Evolutionary conservation across 2,797 vertebrate genomes (phyloP), one percentile per base, ranked within the genome.

Genomic region (Malurus leucopterus): DNA sequence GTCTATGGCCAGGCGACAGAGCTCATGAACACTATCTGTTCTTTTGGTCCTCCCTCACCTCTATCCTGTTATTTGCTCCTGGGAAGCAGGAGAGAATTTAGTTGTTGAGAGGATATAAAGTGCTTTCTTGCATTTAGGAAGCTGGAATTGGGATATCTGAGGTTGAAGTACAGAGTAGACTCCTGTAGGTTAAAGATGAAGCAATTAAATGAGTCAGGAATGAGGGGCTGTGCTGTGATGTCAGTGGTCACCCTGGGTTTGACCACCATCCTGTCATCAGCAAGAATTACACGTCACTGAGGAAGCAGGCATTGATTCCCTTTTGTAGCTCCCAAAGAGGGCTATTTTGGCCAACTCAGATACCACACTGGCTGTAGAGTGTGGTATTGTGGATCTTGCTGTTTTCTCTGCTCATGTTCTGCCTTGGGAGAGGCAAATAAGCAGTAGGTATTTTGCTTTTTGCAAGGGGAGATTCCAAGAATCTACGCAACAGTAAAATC

Each of bases 281-380:
- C 23, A 49, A 27, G 36, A 46, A 27, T n/a, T 41, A 13, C 8
- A 51, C 43, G 11, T 17, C 11, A 2, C 6, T 32, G 30, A 36
- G 23, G n/a, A 55, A n/a, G 27, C 0, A 1, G 6, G 15, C 1
- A 1, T 47, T 68, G 4, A 24, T 77, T 85, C 34, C 9, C 4
- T 58, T 74, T 43, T 50, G 26, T 32, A 22, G 24, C 23, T 82
- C 5, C 29, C 5, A 21, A 6, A 43, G 34, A 71, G 51, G 24
- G 14, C 4, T 49, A 0, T 36, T 65, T 51, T 65, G 17, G 29
- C 9, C 20, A 44, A 1, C 30, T 32, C 7, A 3, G 0, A 36
- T 36, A 36, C 36, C 36, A 36, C 36, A 36, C 36, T 36, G 36
- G 36, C 36, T 49, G 30, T 29, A 40, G 29, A 24, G 5, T 27